Evolutionary conservation across 2,888 invertebrate species (phyloP).

Genomic region (Julus scandinavius): DNA sequence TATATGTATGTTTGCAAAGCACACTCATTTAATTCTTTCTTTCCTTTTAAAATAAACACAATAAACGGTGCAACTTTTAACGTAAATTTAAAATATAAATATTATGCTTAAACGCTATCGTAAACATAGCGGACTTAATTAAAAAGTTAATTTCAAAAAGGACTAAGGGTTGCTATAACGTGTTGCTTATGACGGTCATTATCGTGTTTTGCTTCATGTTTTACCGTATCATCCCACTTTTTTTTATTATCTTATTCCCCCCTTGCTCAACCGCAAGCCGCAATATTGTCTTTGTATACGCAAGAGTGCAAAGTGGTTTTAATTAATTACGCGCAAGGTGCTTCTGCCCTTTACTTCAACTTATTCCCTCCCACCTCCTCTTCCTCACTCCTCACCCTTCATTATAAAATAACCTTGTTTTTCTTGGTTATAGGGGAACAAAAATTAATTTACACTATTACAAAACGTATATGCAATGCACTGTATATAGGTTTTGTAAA

Average conservation of each 20-base stretch:
- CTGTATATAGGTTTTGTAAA: too few relatives aligned
- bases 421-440: not conserved
- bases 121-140: not conserved
- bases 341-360: slow-evolving; percentile 9
- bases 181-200: not conserved
- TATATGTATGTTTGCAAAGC: too few relatives aligned
- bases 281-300: not conserved
- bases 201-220: not conserved
- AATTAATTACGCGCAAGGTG: slow-evolving; percentile 31
- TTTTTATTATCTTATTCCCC: not conserved
- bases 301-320: slow-evolving; percentile 12
- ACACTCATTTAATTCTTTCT: too few relatives aligned
- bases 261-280: slow-evolving; percentile 9
- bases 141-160: not conserved
- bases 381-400: not conserved
- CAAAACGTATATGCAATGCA: too few relatives aligned
- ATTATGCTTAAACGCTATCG: not conserved
- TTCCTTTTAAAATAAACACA: too few relatives aligned
- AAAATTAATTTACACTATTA: not conserved
- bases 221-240: not conserved
- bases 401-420: not conserved
- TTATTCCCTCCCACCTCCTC: not conserved
- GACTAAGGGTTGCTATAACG: not conserved
- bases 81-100: not conserved
- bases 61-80: too few relatives aligned